These are phyloP conservation scores for Endomychus coccineus DNA, from an alignment of 2,888 invertebrate species.

Conservation along the genomic window DNA sequence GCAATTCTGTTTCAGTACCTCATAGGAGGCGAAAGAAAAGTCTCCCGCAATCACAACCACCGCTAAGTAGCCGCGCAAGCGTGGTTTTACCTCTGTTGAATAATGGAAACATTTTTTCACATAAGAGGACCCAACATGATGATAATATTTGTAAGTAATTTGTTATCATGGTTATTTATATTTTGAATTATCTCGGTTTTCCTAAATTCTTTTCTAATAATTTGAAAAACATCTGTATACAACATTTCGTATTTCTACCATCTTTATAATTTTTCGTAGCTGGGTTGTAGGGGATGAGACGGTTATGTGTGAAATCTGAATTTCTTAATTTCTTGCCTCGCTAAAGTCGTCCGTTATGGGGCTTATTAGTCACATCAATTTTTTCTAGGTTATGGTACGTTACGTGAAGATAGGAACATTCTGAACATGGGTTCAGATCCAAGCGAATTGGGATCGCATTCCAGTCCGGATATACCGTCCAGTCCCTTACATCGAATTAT, in stretches of 20 bases:
- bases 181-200: no score
- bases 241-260: no score
- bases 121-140: slow-evolving; percentile 47
- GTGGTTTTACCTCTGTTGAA: slow-evolving; percentile 66
- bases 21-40: slow-evolving; percentile 45
- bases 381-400: slow-evolving; percentile 61
- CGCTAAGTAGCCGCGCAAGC: slow-evolving; percentile 67
- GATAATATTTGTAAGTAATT: slow-evolving; percentile 41
- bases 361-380: not conserved
- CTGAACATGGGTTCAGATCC: slow-evolving; percentile 61
- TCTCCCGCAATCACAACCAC: slow-evolving; percentile 46
- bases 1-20: slow-evolving; percentile 31
- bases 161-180: no score
- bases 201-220: no score
- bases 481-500: slow-evolving; percentile 38
- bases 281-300: no score
- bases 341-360: not conserved
- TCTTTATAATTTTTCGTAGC: no score
- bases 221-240: no score
- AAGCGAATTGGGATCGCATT: slow-evolving; percentile 46
- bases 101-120: slow-evolving; percentile 51
- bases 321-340: not conserved
- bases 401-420: slow-evolving; percentile 56
- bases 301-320: no score
- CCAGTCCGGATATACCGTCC: slow-evolving; percentile 40